Base-by-base conservation (phyloP, 2,797 vertebrate genomes). In the Takifugu ocellatus region DNA sequence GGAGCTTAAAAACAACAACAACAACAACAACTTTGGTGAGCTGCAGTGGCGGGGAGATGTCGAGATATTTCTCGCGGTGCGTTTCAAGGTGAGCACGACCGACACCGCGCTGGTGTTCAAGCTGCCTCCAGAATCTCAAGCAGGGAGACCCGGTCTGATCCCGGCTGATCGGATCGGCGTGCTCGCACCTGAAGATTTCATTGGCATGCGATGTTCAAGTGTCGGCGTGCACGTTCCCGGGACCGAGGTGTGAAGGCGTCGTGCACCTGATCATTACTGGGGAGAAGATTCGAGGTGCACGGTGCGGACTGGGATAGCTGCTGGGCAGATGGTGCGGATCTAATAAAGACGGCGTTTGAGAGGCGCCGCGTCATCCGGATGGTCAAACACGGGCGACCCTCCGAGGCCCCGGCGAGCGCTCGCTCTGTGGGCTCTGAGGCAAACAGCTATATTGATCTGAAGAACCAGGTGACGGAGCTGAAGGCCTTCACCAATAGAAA, bases 401-500 rank as follows among this genome's bases (percentile, higher is more conserved):
- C 33, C 21, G 53, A 61, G 56, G 44, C 59, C 66, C 33, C 2
- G 3, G 43, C 15, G 17, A 49, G 39, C 51, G 9, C 51, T 16
- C 17, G 9, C 31, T 53, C 55, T 42, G 45, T 17, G 39, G 58
- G 57, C 55, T 58, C 56, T 27, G 42, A 21, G 17, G 54, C 51
- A 73, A 70, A 77, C 77, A 73, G 49, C 65, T 64, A 62, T 63
- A 75, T 78, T 25, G 70, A 87, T 81, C 66, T 43, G 43, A 61
- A 74, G 67, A 60, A 54, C 44, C 46, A 29, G 66, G 31, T 72
- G 75, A 81, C 62, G 47, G 51, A 68, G 58, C 68, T 71, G 59
- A 77, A 81, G 48, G 57, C 57, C 51, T 67, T 39, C 21, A 49
- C 60, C 49, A 59, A 31, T 42, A 62, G 54, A 29, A 36, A 16